Evolutionary conservation across 2,113 vertebrate species (phyloP), one percentile per base, ranked within the genome.

Genomic region (Entelurus aequoreus): DNA sequence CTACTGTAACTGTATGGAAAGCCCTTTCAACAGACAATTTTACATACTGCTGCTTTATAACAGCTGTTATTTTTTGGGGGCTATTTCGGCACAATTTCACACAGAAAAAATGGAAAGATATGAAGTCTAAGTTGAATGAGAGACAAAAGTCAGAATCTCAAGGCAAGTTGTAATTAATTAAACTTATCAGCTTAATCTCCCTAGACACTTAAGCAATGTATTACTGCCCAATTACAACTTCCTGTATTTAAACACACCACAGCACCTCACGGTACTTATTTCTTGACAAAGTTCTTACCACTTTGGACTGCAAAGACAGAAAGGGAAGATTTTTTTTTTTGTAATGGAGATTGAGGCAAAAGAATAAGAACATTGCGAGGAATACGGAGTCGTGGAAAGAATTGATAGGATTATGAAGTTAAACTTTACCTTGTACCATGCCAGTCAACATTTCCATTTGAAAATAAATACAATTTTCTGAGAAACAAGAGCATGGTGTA

Each of bases 171-270:
- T 44, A 57, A 57, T 57, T 21, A 21, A 44, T 57, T 10, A 7
- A 57, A 7, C n/a, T 6, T 44, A 44, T 57, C 40, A 19, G 6
- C n/a, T 10, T 13, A 21, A 57, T 44, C 38, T 40, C 11, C 55
- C 55, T 44, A 12, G 16, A 44, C 55, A 57, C 55, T 56, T 0
- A 40, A 56, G 36, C 42, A 44, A 57, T 57, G 19, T 57, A 57
- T 57, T 57, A 21, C 38, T 44, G 55, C 38, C 5, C 55, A 57
- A 38, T 57, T 57, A 40, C 16, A n/a, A 44, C 37, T 56, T 10
- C 1, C 16, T 44, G 38, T 57, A 16, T 21, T 57, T 16, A 21
- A 57, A 16, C 13, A 5, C 42, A 9, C 19, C 19, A 6, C 42
- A 9, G 12, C 19, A 6, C 55, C 44, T 57, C 55, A 57, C 21